Conservation (phyloP, 2,888 invertebrate genomes). For the Acleris sparsana region DNA sequence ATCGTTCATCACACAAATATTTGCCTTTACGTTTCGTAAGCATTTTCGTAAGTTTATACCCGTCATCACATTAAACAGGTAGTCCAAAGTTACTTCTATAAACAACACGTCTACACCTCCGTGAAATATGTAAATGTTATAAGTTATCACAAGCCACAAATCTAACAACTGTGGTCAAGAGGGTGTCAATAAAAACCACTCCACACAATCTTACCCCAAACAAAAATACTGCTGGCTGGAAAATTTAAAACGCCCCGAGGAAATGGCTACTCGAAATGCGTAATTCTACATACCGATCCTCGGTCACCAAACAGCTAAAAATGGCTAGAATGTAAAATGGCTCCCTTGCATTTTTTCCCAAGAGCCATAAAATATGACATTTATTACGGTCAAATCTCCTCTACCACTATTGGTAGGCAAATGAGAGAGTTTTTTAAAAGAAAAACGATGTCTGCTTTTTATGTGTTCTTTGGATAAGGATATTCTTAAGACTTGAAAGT, state of each 20-base stretch:
- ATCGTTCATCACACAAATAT: too few relatives aligned
- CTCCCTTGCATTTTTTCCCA: slow-evolving; percentile 83
- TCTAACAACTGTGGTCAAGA: too few relatives aligned
- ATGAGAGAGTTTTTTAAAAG: slow-evolving; percentile 84
- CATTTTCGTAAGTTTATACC: too few relatives aligned
- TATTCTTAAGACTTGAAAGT: slow-evolving; percentile 70
- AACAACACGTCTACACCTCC: too few relatives aligned
- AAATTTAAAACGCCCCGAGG: slow-evolving; percentile 72
- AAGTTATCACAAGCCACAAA: too few relatives aligned
- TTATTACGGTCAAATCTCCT: slow-evolving; percentile 84
- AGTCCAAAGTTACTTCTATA: too few relatives aligned
- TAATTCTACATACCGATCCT: slow-evolving; percentile 78
- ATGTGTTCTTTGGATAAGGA: slow-evolving; percentile 80
- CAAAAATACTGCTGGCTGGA: slow-evolving; percentile 35
- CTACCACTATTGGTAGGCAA: slow-evolving; percentile 84
- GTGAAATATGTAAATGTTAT: too few relatives aligned
- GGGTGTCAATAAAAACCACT: background rate
- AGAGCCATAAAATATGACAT: slow-evolving; percentile 83
- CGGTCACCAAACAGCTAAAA: slow-evolving; percentile 55
- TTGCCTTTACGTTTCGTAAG: too few relatives aligned
- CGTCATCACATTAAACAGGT: too few relatives aligned
- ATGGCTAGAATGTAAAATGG: slow-evolving; percentile 78
- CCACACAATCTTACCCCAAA: slow-evolving; percentile 27
- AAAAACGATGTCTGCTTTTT: slow-evolving; percentile 84
- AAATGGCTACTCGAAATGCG: slow-evolving; percentile 74